Evolutionary conservation across 2,797 vertebrate genomes (phyloP).

Genomic region (Manis crassicaudata): DNA sequence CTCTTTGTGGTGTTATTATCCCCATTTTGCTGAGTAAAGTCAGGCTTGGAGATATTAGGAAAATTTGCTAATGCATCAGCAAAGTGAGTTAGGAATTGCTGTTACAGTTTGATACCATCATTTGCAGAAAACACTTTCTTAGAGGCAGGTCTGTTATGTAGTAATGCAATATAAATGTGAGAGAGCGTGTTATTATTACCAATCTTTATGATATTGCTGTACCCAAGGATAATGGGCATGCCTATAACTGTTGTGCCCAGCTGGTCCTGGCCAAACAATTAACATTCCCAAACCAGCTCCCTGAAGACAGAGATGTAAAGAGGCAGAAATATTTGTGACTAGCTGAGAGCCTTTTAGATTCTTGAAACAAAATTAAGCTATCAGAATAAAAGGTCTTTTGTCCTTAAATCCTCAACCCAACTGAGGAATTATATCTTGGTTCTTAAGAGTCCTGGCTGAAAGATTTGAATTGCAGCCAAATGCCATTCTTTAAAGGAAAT

Average conservation of each 20-base stretch:
- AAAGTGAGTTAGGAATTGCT: neutral
- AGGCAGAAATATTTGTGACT: neutral
- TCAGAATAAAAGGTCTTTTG: conserved; percentile 8
- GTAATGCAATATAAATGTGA: neutral
- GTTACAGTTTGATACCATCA: neutral
- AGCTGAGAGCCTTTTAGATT: neutral
- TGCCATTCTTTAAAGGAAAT: neutral
- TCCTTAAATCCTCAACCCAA: neutral
- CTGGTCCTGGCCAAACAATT: neutral
- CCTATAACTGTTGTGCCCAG: neutral
- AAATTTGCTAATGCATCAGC: neutral
- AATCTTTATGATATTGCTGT: neutral
- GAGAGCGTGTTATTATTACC: neutral
- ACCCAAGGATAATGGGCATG: neutral
- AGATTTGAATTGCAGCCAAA: conserved; percentile 12
- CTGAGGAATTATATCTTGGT: neutral
- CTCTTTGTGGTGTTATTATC: neutral
- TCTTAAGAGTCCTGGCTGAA: conserved; percentile 1
- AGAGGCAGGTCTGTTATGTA: neutral
- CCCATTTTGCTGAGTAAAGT: neutral
- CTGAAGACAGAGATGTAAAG: neutral
- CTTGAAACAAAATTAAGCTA: neutral
- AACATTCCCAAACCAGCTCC: neutral
- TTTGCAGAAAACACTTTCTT: neutral
- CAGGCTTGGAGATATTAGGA: neutral